Evolutionary conservation across 2,888 invertebrate species (phyloP).

Genomic region (Cheilosia vernalis): DNA sequence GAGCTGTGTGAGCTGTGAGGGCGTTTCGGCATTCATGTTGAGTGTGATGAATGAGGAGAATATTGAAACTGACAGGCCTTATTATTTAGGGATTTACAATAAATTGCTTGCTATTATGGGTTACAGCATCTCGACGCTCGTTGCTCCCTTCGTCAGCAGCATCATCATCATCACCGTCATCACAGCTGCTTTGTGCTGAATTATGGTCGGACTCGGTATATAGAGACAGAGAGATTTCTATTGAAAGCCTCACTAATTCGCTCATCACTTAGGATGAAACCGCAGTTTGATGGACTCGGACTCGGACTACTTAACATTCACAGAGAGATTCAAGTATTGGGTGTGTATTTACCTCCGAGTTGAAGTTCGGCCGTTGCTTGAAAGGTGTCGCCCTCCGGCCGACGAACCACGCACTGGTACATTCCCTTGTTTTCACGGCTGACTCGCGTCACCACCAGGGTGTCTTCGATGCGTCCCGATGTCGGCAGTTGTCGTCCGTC

Average conservation of each 20-base stretch:
- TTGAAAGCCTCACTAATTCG: constrained; percentile 55
- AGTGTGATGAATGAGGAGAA: constrained; percentile 76
- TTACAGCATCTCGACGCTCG: constrained; percentile 46
- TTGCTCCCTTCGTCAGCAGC: neutral
- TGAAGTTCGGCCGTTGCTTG: constrained; percentile 90
- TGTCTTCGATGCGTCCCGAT: constrained; percentile 87
- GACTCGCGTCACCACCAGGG: constrained; percentile 87
- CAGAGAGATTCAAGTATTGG: neutral
- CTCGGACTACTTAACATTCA: constrained; percentile 38
- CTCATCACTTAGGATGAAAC: constrained; percentile 57
- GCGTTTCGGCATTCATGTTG: constrained; percentile 63
- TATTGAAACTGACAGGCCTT: constrained; percentile 76
- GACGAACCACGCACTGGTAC: constrained; percentile 90
- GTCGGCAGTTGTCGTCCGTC: constrained; percentile 88
- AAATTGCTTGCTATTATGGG: constrained; percentile 72
- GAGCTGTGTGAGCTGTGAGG: constrained; percentile 68
- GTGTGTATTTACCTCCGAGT: constrained; percentile 86
- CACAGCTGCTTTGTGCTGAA: constrained; percentile 10
- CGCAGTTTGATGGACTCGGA: constrained; percentile 53
- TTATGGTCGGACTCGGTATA: constrained; percentile 12
- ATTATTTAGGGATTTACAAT: constrained; percentile 76
- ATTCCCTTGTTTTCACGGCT: constrained; percentile 90
- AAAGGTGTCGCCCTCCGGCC: constrained; percentile 89
- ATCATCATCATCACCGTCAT: constrained; percentile 10
- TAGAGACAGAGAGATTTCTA: constrained; percentile 28